Conservation (phyloP, 2,797 vertebrate genomes). For the Gila robusta region DNA sequence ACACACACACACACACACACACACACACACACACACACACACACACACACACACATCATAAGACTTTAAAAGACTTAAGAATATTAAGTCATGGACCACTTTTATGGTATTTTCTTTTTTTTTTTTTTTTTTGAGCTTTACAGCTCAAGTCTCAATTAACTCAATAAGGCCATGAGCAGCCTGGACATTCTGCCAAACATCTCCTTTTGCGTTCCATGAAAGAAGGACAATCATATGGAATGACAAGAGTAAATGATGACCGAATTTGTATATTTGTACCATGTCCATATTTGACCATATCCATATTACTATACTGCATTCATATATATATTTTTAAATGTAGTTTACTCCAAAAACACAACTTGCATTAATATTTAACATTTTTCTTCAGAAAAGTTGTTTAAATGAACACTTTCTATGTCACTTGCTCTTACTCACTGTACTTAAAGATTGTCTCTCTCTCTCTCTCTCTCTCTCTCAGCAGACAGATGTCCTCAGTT, state of each 20-base stretch:
- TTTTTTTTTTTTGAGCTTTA: neutral
- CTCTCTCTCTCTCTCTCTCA: too few species aligned
- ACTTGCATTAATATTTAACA: neutral
- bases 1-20: neutral
- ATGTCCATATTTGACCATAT: neutral
- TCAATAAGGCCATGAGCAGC: neutral
- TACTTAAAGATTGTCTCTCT: neutral
- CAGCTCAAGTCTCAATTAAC: neutral
- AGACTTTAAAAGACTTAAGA: neutral
- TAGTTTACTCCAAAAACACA: neutral
- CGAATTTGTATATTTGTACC: neutral
- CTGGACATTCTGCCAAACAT: neutral
- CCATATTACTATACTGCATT: neutral
- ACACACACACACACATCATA: too few species aligned
- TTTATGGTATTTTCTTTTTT: neutral
- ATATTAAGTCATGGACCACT: neutral
- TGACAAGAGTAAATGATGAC: neutral
- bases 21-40: too few species aligned
- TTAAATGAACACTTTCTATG: neutral
- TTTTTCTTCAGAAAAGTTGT: neutral
- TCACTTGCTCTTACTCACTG: neutral
- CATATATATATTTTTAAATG: neutral
- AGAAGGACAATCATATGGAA: neutral
- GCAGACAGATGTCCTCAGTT: neutral
- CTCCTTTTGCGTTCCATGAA: neutral